Evolutionary conservation across 2,888 invertebrate genomes (phyloP).

Genomic region (Mimumesa dahlbomi): DNA sequence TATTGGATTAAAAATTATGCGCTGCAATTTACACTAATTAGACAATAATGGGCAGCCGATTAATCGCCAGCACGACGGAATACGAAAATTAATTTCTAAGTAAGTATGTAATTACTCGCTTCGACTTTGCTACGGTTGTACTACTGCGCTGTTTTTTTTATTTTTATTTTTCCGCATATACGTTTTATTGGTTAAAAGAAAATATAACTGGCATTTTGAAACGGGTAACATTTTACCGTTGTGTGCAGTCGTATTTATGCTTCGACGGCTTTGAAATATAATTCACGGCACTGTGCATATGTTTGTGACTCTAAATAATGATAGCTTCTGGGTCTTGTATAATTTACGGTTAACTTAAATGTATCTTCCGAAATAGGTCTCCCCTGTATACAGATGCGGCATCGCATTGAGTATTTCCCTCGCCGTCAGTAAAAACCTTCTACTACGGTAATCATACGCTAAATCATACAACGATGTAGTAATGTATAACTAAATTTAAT

Average conservation of each 20-base stretch:
- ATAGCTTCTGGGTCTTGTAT: constrained; percentile 22
- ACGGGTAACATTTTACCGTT: constrained; percentile 18
- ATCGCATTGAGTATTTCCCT: background rate
- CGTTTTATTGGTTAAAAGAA: background rate
- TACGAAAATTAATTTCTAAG: no score
- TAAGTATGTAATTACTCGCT: no score
- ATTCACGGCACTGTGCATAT: constrained; percentile 21
- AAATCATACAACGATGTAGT: no score
- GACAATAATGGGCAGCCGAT: background rate
- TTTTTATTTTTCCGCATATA: background rate
- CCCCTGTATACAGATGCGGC: no score
- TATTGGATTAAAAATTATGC: background rate
- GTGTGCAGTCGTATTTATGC: constrained; percentile 24
- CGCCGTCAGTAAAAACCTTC: background rate
- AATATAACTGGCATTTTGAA: background rate
- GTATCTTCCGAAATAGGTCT: background rate
- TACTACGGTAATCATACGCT: no score
- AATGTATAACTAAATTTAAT: background rate
- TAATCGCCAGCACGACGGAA: background rate
- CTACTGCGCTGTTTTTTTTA: background rate
- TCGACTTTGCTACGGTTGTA: no score
- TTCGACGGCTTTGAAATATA: constrained; percentile 20
- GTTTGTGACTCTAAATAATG: constrained; percentile 28
- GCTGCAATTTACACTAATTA: background rate
- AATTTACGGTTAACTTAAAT: constrained; percentile 25